Evolutionary conservation across 2,888 invertebrate genomes (phyloP).

Genomic region (Poecilobothrus nobilitatus): DNA sequence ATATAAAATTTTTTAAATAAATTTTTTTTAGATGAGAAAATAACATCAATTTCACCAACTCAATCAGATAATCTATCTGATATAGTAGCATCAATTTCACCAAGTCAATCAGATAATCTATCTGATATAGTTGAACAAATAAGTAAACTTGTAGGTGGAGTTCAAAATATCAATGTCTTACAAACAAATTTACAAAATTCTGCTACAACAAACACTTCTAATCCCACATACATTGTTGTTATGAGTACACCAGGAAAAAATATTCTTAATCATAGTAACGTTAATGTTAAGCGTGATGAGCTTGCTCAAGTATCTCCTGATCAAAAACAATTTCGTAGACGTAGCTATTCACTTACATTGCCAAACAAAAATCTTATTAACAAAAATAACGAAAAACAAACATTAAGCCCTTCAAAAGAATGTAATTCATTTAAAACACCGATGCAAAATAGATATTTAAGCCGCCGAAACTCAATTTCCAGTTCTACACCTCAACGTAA

Average conservation of each 20-base stretch:
- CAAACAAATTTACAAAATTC: slow-evolving; percentile 21
- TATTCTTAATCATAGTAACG: slow-evolving; percentile 11
- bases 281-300: slow-evolving; percentile 17
- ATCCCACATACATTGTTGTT: slow-evolving; percentile 33
- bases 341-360: slow-evolving; percentile 31
- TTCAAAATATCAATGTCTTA: slow-evolving; percentile 23
- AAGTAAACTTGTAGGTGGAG: slow-evolving; percentile 26
- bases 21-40: no score
- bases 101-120: slow-evolving; percentile 21
- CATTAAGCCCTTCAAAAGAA: slow-evolving; percentile 10
- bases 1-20: no score
- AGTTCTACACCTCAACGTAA: slow-evolving; percentile 22
- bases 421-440: slow-evolving; percentile 27
- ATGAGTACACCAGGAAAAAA: slow-evolving; percentile 25
- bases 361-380: slow-evolving; percentile 29
- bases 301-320: slow-evolving; percentile 25
- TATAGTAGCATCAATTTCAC: slow-evolving; percentile 22
- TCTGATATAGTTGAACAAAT: slow-evolving; percentile 30
- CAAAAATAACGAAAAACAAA: slow-evolving; percentile 11
- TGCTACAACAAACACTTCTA: slow-evolving; percentile 14
- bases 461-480: slow-evolving; percentile 28
- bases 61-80: slow-evolving; percentile 24
- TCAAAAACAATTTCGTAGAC: slow-evolving; percentile 24
- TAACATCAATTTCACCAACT: no score
- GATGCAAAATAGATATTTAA: slow-evolving; percentile 19